Conservation (phyloP, 1,140 invertebrate genomes). For the Ceratitis capitata region DNA sequence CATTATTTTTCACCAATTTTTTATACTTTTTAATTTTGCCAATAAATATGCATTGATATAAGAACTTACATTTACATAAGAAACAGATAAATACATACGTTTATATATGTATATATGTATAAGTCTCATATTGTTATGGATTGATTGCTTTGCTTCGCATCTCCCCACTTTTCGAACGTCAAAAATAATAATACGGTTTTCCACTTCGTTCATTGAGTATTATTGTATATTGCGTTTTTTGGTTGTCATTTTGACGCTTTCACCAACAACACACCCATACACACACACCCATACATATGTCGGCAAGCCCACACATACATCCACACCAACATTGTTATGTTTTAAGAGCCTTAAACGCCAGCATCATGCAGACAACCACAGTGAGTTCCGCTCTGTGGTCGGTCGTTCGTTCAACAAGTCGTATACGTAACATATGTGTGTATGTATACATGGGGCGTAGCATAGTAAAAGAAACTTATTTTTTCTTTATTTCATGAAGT, state of each 20-base stretch:
- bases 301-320: background rate
- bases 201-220: background rate
- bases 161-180: background rate
- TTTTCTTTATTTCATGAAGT: too few species aligned
- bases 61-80: background rate
- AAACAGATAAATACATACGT: background rate
- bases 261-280: background rate
- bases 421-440: slow-evolving; percentile 28
- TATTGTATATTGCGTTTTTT: background rate
- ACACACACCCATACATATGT: background rate
- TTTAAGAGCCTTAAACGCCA: background rate
- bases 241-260: background rate
- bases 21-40: background rate
- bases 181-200: background rate
- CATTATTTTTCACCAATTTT: background rate
- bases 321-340: too few species aligned
- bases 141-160: slow-evolving; percentile 25
- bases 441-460: too few species aligned
- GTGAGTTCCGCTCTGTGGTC: background rate
- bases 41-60: background rate
- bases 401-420: background rate
- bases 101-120: background rate
- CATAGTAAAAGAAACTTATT: too few species aligned
- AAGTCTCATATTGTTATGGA: background rate
- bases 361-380: background rate